phyloP scores from a whole-genome alignment of 1,140 invertebrate genomes.

The Papilio xuthus region DNA sequence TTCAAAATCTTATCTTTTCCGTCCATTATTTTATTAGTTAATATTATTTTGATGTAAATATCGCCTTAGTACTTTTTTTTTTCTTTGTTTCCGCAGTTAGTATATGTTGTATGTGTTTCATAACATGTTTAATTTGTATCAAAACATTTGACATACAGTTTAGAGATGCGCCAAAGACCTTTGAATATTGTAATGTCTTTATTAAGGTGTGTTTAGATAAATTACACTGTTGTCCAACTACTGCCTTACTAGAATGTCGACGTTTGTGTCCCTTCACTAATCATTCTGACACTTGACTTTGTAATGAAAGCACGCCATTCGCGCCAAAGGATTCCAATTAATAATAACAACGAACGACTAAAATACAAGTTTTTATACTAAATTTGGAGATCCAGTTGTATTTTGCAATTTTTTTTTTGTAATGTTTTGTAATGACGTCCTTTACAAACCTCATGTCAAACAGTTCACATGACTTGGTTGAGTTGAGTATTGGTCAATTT shows the following conservation, averaged over 20 bases:
- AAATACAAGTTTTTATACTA: too few relatives aligned
- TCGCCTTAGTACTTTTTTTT: conserved; percentile 45
- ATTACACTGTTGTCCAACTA: not conserved
- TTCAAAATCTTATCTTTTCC: conserved; percentile 75
- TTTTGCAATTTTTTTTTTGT: too few relatives aligned
- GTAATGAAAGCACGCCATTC: too few relatives aligned
- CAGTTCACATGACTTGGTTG: not conserved
- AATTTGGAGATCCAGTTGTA: too few relatives aligned
- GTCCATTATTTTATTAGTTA: conserved; percentile 71
- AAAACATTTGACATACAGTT: conserved; percentile 74
- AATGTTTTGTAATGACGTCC: too few relatives aligned
- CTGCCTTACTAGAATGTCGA: too few relatives aligned
- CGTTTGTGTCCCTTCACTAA: too few relatives aligned
- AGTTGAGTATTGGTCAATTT: not conserved
- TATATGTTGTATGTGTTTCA: conserved; percentile 40
- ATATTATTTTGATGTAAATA: conserved; percentile 66
- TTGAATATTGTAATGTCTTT: conserved; percentile 62
- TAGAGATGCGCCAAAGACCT: conserved; percentile 79
- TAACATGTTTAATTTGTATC: conserved; percentile 53
- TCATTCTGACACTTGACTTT: too few relatives aligned
- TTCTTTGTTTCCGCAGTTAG: conserved; percentile 36
- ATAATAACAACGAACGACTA: too few relatives aligned
- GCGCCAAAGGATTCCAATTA: too few relatives aligned
- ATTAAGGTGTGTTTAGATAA: conserved; percentile 41
- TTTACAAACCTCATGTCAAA: too few relatives aligned